phyloP scores from a whole-genome alignment of 2,113 vertebrate genomes.

The Carassius carassius region DNA sequence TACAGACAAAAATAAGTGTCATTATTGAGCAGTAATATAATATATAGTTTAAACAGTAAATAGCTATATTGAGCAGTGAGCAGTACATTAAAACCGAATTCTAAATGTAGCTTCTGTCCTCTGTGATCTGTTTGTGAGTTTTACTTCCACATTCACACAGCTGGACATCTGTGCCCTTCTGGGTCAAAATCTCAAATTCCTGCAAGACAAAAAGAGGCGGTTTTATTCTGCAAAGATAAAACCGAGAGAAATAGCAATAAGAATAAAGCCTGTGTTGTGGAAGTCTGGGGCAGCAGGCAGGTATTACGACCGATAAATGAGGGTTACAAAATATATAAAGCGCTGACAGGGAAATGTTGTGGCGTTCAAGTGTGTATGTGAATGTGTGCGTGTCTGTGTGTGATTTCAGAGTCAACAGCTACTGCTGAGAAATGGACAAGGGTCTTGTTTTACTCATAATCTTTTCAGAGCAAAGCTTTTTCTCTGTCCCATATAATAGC shows the following conservation, averaged over 20 bases:
- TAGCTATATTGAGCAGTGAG: neutral
- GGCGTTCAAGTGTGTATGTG: constrained; percentile 27
- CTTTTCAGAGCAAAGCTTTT: constrained; percentile 38
- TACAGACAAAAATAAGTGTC: no score
- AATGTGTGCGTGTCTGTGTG: constrained; percentile 27
- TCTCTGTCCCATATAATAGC: constrained; percentile 37
- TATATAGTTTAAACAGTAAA: neutral
- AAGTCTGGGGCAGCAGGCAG: constrained; percentile 31
- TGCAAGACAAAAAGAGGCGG: neutral
- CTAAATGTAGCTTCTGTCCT: neutral
- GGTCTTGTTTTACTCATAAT: constrained; percentile 40
- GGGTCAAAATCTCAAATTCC: neutral
- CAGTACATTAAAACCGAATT: neutral
- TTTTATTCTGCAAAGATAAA: constrained; percentile 14
- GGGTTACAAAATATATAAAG: constrained; percentile 23
- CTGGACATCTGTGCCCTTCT: neutral
- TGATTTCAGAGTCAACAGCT: constrained; percentile 35
- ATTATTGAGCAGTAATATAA: no score
- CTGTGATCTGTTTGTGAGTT: neutral
- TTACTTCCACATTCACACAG: neutral
- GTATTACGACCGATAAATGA: neutral
- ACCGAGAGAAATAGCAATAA: constrained; percentile 1
- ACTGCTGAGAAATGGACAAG: constrained; percentile 30
- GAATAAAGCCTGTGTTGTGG: constrained; percentile 22
- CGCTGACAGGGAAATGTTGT: constrained; percentile 2